These are phyloP conservation scores for Ctena decussata DNA, from an alignment of 2,888 invertebrate species.

Conservation along the genomic window DNA sequence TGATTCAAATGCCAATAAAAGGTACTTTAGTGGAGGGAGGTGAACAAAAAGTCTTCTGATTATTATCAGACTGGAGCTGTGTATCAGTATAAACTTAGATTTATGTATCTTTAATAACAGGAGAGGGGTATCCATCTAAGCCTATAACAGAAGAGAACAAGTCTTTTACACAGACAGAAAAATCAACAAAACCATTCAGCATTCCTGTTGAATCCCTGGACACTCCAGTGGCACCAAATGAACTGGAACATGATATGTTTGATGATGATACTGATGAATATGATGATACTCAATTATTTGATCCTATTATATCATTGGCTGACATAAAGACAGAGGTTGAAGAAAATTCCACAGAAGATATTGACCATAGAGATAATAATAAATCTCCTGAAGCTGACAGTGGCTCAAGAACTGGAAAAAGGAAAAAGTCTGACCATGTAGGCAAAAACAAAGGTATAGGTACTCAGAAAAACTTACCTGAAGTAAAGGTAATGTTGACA, in stretches of 20 bases:
- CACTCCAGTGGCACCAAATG: not conserved
- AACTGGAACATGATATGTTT: not conserved
- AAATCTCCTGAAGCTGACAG: not conserved
- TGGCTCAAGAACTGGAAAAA: not conserved
- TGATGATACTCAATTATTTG: not conserved
- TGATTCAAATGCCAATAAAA: too few species aligned
- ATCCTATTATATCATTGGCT: not conserved
- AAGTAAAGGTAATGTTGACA: not conserved
- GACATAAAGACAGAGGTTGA: not conserved
- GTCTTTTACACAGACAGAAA: too few species aligned
- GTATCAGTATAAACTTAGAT: too few species aligned
- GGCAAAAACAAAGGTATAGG: too few species aligned
- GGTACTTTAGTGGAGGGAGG: too few species aligned
- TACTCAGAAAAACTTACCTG: not conserved
- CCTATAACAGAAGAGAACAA: too few species aligned
- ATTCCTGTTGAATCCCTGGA: not conserved
- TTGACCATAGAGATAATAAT: not conserved
- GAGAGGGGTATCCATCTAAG: too few species aligned
- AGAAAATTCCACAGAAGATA: not conserved
- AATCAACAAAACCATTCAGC: too few species aligned
- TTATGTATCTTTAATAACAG: too few species aligned
- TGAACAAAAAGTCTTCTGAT: too few species aligned
- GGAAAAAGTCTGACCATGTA: too few species aligned
- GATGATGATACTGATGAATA: not conserved
- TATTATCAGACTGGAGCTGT: too few species aligned